A percentile compares a stretch with the other conserved stretches of the same genome.
Conservation (phyloP, 2,888 invertebrate species). For the Parnassius orleans region DNA sequence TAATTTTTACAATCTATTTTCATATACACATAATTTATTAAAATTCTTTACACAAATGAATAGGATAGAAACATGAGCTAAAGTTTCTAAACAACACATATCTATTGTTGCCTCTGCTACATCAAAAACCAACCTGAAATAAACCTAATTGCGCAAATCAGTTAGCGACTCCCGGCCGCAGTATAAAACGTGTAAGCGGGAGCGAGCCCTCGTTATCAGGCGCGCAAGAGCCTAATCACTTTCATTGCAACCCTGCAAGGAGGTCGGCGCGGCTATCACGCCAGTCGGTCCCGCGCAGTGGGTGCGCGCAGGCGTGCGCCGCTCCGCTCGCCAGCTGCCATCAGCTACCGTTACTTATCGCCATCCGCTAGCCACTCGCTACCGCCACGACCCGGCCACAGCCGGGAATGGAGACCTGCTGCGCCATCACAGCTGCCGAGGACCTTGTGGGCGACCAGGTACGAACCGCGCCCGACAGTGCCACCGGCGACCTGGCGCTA, state of each 20-base stretch:
- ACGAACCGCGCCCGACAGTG: slow-evolving; percentile 37
- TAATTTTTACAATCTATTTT: too few relatives aligned
- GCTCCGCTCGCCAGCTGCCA: slow-evolving; percentile 27
- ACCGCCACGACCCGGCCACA: slow-evolving; percentile 51
- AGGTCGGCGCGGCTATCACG: slow-evolving; percentile 62
- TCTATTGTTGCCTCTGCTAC: too few relatives aligned
- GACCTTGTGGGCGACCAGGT: slow-evolving; percentile 78
- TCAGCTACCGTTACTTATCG: slow-evolving; percentile 13
- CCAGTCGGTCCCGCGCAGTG: slow-evolving; percentile 41
- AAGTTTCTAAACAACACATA: too few relatives aligned
- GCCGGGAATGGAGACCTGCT: slow-evolving; percentile 79
- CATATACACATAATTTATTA: too few relatives aligned
- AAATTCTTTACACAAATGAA: too few relatives aligned
- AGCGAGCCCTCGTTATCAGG: slow-evolving; percentile 70
- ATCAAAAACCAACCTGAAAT: neutral
- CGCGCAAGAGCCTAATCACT: slow-evolving; percentile 73
- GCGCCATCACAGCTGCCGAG: slow-evolving; percentile 71
- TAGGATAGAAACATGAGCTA: too few relatives aligned
- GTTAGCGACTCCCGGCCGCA: neutral
- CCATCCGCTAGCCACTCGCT: slow-evolving; percentile 36
- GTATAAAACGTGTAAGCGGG: slow-evolving; percentile 26
- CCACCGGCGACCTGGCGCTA: neutral
- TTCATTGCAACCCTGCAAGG: slow-evolving; percentile 73
- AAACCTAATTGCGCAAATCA: neutral
- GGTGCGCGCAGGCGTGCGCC: slow-evolving; percentile 46